A percentile compares a stretch with the other conserved stretches of the same genome.
Evolutionary conservation across 23 tunicate genomes (phyloP).

Genomic region (Styela plicata): DNA sequence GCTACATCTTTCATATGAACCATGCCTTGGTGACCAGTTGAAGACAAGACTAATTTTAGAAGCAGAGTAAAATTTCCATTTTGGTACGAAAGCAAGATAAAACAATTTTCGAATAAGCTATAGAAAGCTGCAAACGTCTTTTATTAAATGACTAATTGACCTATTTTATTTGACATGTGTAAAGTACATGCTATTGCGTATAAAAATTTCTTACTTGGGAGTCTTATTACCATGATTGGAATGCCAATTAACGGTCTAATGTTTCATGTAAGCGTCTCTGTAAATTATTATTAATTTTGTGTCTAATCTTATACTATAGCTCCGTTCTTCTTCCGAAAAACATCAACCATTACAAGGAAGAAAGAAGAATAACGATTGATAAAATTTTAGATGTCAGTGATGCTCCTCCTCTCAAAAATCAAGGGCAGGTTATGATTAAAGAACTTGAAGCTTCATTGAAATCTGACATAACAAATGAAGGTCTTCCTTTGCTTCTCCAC

Average conservation of each 20-base stretch:
- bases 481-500: conserved; percentile 62
- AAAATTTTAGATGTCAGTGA: conserved; percentile 57
- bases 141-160: no score
- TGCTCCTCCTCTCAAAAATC: conserved; percentile 50
- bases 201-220: no score
- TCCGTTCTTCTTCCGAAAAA: conserved; percentile 56
- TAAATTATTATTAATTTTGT: background rate
- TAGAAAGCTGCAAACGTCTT: no score
- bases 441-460: conserved; percentile 63
- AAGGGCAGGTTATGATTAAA: conserved; percentile 55
- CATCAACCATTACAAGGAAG: conserved; percentile 43
- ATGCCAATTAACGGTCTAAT: background rate
- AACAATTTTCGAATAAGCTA: no score
- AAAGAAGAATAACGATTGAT: conserved; percentile 47
- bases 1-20: no score
- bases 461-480: conserved; percentile 53
- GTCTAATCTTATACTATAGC: conserved; percentile 12
- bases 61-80: no score
- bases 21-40: no score
- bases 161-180: no score
- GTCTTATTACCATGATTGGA: no score
- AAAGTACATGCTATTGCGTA: no score
- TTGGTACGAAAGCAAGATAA: no score
- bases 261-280: background rate
- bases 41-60: no score